Evolutionary conservation across 2,797 vertebrate genomes (phyloP), one percentile per base, ranked within the genome.

Genomic region (Lepilemur ruficaudatus): DNA sequence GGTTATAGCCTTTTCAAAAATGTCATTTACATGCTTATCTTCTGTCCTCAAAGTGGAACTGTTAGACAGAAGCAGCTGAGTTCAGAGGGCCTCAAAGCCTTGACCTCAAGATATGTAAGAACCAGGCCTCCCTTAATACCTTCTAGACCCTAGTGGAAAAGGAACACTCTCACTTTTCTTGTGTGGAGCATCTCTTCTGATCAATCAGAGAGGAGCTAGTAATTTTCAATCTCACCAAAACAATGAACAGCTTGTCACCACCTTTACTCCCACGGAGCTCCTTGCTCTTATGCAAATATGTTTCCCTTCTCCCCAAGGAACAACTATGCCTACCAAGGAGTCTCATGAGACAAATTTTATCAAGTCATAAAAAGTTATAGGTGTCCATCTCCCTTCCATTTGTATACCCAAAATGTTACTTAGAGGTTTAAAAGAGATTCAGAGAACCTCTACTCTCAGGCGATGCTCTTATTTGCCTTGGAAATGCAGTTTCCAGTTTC

Each of bases 401-500:
- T 88, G 4, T 52, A 38, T 83, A 83, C 22, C 65, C 75, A 85
- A 91, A 93, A 69, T 85, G 10, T 55, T 82, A 69, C 9, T 73
- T 50, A 80, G 30, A 61, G n/a, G 2, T 73, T 78, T 50, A 92
- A 91, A 38, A 91, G 73, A 52, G 32, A 57, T 70, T 94, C 59
- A 92, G 70, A 87, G 48, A 91, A 78, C 41, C 38, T 69, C 81
- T 35, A 35, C 15, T 79, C 81, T 59, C 22, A 95, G 46, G n/a
- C 4, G 50, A 76, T 55, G 14, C 18, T 46, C 15, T 80, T 69
- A 4, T 55, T 90, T 13, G 72, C 46, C 73, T 85, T 76, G 25
- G 41, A 94, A 55, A 90, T 65, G 25, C 25, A 67, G 15, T 94
- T 80, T 92, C 20, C 25, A 93, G 35, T 67, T 95, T 95, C 52